Conservation (phyloP, 1,140 invertebrate species). For the Pseudomyrmex dendroicus region DNA sequence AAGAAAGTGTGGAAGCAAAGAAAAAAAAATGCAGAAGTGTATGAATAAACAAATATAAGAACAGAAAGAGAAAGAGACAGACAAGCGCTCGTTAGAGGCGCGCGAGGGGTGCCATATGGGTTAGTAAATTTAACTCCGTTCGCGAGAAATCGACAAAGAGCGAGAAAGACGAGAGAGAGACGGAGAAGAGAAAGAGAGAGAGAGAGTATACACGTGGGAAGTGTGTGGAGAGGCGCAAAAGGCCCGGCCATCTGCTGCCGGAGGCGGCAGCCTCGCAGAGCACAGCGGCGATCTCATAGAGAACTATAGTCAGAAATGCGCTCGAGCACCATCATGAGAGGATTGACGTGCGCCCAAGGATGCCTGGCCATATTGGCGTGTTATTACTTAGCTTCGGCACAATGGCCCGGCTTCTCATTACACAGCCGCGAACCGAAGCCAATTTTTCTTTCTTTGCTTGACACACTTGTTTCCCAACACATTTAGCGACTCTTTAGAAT, state of each 20-base stretch:
- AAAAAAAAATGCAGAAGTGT: not conserved
- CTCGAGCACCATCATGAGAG: conserved; percentile 51
- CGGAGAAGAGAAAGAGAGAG: conserved; percentile 19
- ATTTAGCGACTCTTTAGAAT: no score
- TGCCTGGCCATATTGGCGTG: conserved; percentile 61
- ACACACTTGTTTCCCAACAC: not conserved
- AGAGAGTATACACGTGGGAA: conserved; percentile 69
- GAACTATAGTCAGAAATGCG: conserved; percentile 64
- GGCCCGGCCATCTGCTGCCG: conserved; percentile 77
- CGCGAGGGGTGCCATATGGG: conserved; percentile 76
- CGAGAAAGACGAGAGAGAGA: conserved; percentile 14
- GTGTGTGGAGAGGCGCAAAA: conserved; percentile 72
- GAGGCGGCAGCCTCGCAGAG: conserved; percentile 55
- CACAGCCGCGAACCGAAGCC: not conserved
- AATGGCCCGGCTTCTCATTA: not conserved
- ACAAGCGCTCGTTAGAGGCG: conserved; percentile 16
- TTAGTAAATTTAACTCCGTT: conserved; percentile 78
- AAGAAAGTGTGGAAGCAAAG: not conserved
- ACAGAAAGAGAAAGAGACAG: not conserved
- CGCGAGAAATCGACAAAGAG: conserved; percentile 56
- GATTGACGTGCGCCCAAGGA: conserved; percentile 67
- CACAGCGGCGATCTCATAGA: conserved; percentile 62
- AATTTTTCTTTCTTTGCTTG: not conserved
- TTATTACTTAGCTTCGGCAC: not conserved
- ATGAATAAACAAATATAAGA: not conserved